Base-by-base conservation (phyloP, 1,140 invertebrate species). In the Argopecten irradians region DNA sequence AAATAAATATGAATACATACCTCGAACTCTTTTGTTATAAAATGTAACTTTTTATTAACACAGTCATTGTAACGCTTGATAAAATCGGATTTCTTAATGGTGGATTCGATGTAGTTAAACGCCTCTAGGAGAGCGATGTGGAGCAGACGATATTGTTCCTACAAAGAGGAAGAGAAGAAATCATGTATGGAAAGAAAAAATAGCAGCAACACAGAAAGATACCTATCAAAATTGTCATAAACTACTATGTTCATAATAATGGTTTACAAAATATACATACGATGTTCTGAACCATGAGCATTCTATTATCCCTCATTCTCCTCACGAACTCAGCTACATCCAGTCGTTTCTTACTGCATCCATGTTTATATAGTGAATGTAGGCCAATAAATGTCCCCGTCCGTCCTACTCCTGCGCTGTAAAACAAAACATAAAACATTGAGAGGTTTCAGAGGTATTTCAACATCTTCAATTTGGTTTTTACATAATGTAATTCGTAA, bases 131-230 rank as follows among this genome's bases (percentile, higher is more conserved):
- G 90, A 35, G 92, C 93, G 94, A 99, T 98, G 94, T 99, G 98
- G 87, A 99, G 99, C 95, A 99, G 99, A 84, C 99, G 98, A 95
- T 99, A 99, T 95, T 99, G 99, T 94, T 99, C 99, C 95, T 93
- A 43, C 32, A 88, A 82, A 19, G 46, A 16, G 83, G 14, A 82
- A 36, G 85, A 86, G 19, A 34, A 86, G 83, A 46, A 46, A 86
- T 55, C 16, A 14, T 14, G 33, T 71, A 71, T 82, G 11, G 43
- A 86, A 14, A 34, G 35, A 22, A 33, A 83, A 16, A 16, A 14
- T 82, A 28, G 19, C 7, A 28, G 22, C 19, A 83, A 7, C 11
- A 83, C 1, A 19, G 32, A 83, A 83, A 83, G 34, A 11, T 83
- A 33, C 1, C 82, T 2, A 83, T 33, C 32, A 82, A 82, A 28